Percentiles rank a stretch among this genome's conserved stretches.
Conservation (phyloP, 2,797 vertebrate genomes). For the Euphonia xanthogaster region DNA sequence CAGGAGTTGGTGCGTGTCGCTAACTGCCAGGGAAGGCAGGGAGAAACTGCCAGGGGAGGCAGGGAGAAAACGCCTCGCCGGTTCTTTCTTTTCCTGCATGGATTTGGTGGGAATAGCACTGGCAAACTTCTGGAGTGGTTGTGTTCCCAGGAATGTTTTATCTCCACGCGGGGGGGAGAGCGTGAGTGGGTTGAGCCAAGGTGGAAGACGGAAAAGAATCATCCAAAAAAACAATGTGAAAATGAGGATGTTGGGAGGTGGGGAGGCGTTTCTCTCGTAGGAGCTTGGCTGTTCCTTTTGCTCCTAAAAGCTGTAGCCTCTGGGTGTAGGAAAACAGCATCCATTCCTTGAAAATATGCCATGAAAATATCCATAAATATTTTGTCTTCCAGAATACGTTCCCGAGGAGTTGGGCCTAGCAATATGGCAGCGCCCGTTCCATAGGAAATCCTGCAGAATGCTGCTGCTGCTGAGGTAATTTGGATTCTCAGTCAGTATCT, state of each 20-base stretch:
- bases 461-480: constrained; percentile 53
- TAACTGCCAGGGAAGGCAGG: not conserved
- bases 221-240: not conserved
- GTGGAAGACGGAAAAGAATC: not conserved
- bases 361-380: constrained; percentile 44
- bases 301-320: not conserved
- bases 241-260: not conserved
- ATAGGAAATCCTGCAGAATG: not conserved
- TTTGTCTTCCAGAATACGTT: constrained; percentile 57
- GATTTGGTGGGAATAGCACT: not conserved
- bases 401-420: constrained; percentile 50
- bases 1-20: not conserved
- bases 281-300: not conserved
- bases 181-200: not conserved
- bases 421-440: constrained; percentile 52
- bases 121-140: not conserved
- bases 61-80: not conserved
- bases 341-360: not conserved
- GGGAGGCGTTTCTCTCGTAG: not conserved
- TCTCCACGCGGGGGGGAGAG: not conserved
- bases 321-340: not conserved
- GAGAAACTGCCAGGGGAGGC: too few species aligned
- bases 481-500: not conserved
- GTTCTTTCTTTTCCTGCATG: not conserved
- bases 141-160: not conserved